These are phyloP conservation scores for Anoncus sp. DNA, from an alignment of 2,888 invertebrate genomes.

Conservation along the genomic window DNA sequence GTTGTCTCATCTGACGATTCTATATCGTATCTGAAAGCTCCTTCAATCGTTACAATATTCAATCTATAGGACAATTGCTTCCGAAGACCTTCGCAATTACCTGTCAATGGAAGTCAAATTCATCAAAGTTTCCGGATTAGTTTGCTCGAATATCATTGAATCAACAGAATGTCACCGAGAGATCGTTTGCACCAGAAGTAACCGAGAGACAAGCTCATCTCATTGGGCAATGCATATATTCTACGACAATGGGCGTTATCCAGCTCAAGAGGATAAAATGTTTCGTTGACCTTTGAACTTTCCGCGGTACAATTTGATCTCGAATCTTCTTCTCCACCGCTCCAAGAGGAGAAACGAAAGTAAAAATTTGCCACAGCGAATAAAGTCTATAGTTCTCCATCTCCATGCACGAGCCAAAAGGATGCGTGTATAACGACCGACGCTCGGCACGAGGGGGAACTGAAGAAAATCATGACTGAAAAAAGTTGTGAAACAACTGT, in stretches of 20 bases:
- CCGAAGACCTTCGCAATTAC: not conserved
- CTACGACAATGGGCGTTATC: not conserved
- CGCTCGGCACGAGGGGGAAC: too few species aligned
- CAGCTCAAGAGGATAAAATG: not conserved
- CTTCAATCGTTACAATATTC: not conserved
- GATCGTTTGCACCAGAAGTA: too few species aligned
- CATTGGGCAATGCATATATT: slow-evolving; percentile 3
- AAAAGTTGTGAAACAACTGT: not conserved
- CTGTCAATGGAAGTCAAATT: not conserved
- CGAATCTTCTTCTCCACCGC: not conserved
- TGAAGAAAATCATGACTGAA: not conserved
- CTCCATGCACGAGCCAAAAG: too few species aligned
- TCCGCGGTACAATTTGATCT: not conserved
- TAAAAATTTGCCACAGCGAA: not conserved
- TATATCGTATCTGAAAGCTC: not conserved
- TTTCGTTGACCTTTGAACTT: slow-evolving; percentile 1
- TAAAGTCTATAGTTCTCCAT: too few species aligned
- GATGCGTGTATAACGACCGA: too few species aligned
- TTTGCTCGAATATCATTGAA: not conserved
- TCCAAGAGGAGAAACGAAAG: not conserved
- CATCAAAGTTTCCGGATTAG: not conserved
- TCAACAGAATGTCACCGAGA: not conserved
- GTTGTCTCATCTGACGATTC: not conserved
- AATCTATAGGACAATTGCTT: not conserved
- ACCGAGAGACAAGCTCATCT: not conserved